Evolutionary conservation across 1,140 invertebrate genomes (phyloP).

Genomic region (Conus betulinus): DNA sequence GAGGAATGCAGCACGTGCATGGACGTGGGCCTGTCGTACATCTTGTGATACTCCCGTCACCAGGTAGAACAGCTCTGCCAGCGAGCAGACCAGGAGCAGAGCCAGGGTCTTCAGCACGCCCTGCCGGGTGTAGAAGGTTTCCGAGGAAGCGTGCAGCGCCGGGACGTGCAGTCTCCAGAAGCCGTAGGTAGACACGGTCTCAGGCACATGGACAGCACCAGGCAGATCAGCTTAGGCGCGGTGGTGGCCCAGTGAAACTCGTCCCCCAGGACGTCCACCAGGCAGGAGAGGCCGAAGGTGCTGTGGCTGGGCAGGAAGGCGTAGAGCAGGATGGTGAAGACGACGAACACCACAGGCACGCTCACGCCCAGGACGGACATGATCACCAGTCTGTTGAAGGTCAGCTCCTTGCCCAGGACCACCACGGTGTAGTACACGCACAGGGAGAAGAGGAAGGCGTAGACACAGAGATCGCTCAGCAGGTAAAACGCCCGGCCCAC

Average conservation of each 20-base stretch:
- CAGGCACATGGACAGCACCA: slow-evolving; percentile 32
- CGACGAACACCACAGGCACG: neutral
- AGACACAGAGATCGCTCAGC: neutral
- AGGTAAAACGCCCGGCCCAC: slow-evolving; percentile 26
- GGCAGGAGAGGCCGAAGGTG: slow-evolving; percentile 8
- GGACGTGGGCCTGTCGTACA: neutral
- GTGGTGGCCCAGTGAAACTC: slow-evolving; percentile 32
- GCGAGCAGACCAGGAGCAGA: neutral
- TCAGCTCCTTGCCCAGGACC: slow-evolving; percentile 11
- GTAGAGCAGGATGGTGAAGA: slow-evolving; percentile 33
- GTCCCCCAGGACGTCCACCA: slow-evolving; percentile 9
- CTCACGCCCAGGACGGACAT: slow-evolving; percentile 26
- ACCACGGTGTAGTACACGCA: slow-evolving; percentile 27
- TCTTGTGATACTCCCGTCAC: slow-evolving; percentile 19
- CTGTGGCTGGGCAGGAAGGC: neutral
- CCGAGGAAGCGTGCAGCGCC: slow-evolving; percentile 22
- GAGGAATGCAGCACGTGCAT: neutral
- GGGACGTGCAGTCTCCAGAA: slow-evolving; percentile 26
- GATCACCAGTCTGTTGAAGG: slow-evolving; percentile 26
- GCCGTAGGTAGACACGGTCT: slow-evolving; percentile 31
- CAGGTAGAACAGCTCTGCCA: slow-evolving; percentile 21
- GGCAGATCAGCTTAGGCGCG: slow-evolving; percentile 22
- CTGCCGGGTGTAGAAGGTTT: slow-evolving; percentile 30
- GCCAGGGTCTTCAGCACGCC: slow-evolving; percentile 28
- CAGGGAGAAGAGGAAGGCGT: slow-evolving; percentile 23